A percentile compares a stretch with the other conserved stretches of the same genome.
phyloP scores from a whole-genome alignment of 1,140 invertebrate genomes.

The Mercenaria mercenaria region DNA sequence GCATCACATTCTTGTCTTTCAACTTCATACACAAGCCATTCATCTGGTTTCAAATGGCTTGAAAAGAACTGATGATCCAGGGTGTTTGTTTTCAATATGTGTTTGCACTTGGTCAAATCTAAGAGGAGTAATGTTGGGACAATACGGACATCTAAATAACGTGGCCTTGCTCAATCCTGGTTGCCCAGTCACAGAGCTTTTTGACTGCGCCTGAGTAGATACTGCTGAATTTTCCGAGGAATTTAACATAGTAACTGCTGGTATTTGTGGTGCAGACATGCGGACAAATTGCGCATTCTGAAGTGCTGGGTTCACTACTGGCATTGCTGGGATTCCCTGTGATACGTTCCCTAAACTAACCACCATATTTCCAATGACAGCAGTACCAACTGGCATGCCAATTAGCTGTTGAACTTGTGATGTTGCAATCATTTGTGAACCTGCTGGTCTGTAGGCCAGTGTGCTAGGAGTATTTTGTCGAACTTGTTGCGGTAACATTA shows the following conservation, averaged over 20 bases:
- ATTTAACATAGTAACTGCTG: background rate
- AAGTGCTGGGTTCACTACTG: background rate
- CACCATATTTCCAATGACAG: slow-evolving; percentile 54
- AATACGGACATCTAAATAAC: slow-evolving; percentile 60
- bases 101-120: slow-evolving; percentile 52
- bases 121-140: slow-evolving; percentile 53
- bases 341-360: slow-evolving; percentile 22
- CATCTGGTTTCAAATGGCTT: slow-evolving; percentile 41
- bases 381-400: slow-evolving; percentile 27
- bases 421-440: slow-evolving; percentile 32
- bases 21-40: background rate
- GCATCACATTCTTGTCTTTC: no score
- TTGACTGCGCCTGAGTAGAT: background rate
- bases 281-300: background rate
- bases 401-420: slow-evolving; percentile 50
- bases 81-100: slow-evolving; percentile 57
- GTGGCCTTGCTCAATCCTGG: slow-evolving; percentile 26
- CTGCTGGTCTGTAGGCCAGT: slow-evolving; percentile 38
- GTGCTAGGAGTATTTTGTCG: slow-evolving; percentile 48
- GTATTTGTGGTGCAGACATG: background rate
- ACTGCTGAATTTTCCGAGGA: background rate
- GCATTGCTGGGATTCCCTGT: slow-evolving; percentile 12
- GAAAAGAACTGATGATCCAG: slow-evolving; percentile 50
- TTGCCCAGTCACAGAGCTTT: background rate
- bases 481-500: slow-evolving; percentile 47